These are phyloP conservation scores for Helicolenus hilgendorfi DNA, from an alignment of 2,797 vertebrate genomes.

Conservation along the genomic window DNA sequence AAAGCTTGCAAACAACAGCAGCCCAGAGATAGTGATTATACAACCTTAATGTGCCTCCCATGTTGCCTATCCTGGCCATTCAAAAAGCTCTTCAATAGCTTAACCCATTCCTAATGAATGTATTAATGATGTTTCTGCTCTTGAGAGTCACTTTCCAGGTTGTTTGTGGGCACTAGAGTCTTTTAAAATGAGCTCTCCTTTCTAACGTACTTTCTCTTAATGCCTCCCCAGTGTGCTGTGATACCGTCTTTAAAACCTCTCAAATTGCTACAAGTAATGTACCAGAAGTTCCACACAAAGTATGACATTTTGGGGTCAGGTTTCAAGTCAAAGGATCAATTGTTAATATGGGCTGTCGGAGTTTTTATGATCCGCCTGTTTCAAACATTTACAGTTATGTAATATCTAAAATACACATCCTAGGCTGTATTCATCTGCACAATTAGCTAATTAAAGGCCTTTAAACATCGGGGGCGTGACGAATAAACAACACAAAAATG, in stretches of 20 bases:
- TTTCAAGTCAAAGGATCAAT: slow-evolving; percentile 26
- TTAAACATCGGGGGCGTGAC: too few species aligned
- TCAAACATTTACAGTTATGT: slow-evolving; percentile 8
- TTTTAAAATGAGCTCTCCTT: slow-evolving; percentile 75
- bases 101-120: slow-evolving; percentile 74
- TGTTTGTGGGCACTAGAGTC: slow-evolving; percentile 73
- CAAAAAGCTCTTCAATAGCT: slow-evolving; percentile 52
- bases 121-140: slow-evolving; percentile 79
- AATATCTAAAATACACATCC: background rate
- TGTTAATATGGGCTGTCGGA: background rate
- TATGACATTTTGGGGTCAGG: slow-evolving; percentile 42
- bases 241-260: slow-evolving; percentile 53
- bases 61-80: slow-evolving; percentile 47
- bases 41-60: slow-evolving; percentile 55
- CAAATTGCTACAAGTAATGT: slow-evolving; percentile 46
- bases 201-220: slow-evolving; percentile 44
- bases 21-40: slow-evolving; percentile 51
- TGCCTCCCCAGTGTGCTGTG: slow-evolving; percentile 61
- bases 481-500: too few species aligned
- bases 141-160: slow-evolving; percentile 71
- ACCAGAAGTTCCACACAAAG: slow-evolving; percentile 30
- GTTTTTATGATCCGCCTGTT: background rate
- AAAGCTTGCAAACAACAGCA: slow-evolving; percentile 53
- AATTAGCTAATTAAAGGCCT: background rate
- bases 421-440: background rate